These are phyloP conservation scores for Craniophora ligustri DNA, from an alignment of 2,888 invertebrate species.

Conservation along the genomic window DNA sequence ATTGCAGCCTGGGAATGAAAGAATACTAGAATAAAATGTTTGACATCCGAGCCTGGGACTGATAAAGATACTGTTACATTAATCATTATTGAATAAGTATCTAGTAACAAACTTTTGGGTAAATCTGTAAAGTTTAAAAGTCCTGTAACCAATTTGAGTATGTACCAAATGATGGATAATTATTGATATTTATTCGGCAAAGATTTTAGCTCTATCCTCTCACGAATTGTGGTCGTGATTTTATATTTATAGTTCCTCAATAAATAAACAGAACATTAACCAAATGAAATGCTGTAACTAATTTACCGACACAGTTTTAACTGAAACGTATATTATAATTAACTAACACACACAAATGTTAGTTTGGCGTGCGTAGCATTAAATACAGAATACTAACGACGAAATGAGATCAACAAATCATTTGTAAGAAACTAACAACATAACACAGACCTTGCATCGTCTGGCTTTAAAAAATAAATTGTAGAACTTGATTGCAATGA, in stretches of 20 bases:
- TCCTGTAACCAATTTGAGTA: neutral
- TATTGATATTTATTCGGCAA: constrained; percentile 14
- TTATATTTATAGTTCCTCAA: constrained; percentile 1
- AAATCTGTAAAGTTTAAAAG: constrained; percentile 4
- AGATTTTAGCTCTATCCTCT: constrained; percentile 1
- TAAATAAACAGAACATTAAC: constrained; percentile 30
- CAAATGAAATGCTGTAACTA: constrained; percentile 19
- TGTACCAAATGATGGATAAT: constrained; percentile 22
- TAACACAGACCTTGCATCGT: constrained; percentile 40
- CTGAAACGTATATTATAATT: constrained; percentile 42
- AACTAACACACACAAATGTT: constrained; percentile 43
- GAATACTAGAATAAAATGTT: constrained; percentile 5
- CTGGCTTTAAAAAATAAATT: constrained; percentile 29
- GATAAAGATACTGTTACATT: neutral
- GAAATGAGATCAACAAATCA: constrained; percentile 44
- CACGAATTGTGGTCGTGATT: constrained; percentile 8
- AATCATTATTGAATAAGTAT: neutral
- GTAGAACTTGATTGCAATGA: constrained; percentile 48
- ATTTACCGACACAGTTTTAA: constrained; percentile 30
- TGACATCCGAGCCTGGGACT: constrained; percentile 9
- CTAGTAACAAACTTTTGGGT: neutral
- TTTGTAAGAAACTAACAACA: constrained; percentile 41
- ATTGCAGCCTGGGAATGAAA: constrained; percentile 25
- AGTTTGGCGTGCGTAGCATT: constrained; percentile 35
- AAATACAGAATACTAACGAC: constrained; percentile 28